phyloP scores from a whole-genome alignment of 2,113 vertebrate genomes.

The Ondatra zibethicus region DNA sequence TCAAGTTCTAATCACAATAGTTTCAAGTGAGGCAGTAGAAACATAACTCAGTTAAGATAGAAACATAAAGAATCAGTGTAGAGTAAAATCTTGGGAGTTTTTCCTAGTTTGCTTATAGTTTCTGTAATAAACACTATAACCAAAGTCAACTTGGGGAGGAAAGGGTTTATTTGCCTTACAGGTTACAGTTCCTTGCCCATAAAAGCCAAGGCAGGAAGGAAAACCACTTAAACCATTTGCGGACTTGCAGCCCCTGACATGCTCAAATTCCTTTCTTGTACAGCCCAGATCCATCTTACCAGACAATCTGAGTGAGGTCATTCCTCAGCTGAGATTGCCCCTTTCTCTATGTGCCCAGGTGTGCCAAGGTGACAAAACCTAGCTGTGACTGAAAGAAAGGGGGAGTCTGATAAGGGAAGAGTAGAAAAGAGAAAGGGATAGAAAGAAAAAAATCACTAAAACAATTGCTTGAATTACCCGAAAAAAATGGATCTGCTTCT shows the following conservation, averaged over 20 bases:
- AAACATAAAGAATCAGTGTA: neutral
- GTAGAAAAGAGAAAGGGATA: neutral
- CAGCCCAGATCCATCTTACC: neutral
- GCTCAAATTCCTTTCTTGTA: neutral
- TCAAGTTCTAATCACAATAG: neutral
- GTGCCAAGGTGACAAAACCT: neutral
- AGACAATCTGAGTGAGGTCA: too few relatives aligned
- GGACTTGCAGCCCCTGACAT: neutral
- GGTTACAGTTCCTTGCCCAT: neutral
- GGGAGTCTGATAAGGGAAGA: neutral
- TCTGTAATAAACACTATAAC: neutral
- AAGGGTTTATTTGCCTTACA: neutral
- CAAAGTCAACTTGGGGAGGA: neutral
- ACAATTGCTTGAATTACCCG: constrained; percentile 23
- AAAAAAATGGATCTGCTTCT: constrained; percentile 55
- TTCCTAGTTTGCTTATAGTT: neutral
- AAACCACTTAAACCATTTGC: neutral
- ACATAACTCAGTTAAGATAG: neutral
- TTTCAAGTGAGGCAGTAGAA: neutral
- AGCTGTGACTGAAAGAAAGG: neutral
- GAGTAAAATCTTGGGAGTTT: neutral
- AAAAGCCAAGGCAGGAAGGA: neutral
- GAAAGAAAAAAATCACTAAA: constrained; percentile 5
- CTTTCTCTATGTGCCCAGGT: too few relatives aligned
- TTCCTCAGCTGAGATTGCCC: neutral